Evolutionary conservation across 2,888 invertebrate genomes (phyloP), one percentile per base, ranked within the genome.

Genomic region (Tenthredo distinguenda): DNA sequence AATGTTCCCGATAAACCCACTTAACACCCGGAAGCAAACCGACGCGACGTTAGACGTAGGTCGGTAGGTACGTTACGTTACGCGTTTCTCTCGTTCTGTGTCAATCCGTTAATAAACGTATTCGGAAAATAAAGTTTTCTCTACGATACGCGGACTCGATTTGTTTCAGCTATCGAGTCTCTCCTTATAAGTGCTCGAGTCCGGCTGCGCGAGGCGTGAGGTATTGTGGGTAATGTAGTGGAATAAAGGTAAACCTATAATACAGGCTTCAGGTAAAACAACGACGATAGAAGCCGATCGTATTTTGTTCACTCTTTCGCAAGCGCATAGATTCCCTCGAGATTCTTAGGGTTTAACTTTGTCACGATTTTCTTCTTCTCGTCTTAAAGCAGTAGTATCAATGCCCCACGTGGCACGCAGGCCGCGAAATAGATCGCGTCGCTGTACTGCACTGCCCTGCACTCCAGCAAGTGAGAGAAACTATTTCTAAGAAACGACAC

Each of bases 191-290:
- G 81, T 81, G 81, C 81, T 37, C 34, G 62, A 55, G 77, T 47
- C 77, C 77, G 50, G 76, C 47, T 26, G 55, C 47, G 18, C 12
- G 77, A 77, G 55, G 77, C 62, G 62, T 62, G 68, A 37, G 40
- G 68, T 50, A 81, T 81, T 62, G 62, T 50, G 47, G 68, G 68
- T 85, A 88, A 87, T 87, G 87, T 87, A 86, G 71, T 86, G 86
- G 88, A 88, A 88, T 86, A 86, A 86, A 86, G 87, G 85, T 85
- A 84, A 68, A 68, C 37, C 62, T 40, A 31, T 71, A 37, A 34
- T 40, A 72, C 72, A n/a, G 43, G 86, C 68, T 86, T 84, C 84
- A 85, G 85, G 84, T 86, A 86, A 85, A 88, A 87, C 86, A 87
- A 88, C 85, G 87, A 82, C 58, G 37, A 43, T 21, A 26, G 47